phyloP scores from a whole-genome alignment of 2,797 vertebrate genomes.

The Sebastolobus alascanus region DNA sequence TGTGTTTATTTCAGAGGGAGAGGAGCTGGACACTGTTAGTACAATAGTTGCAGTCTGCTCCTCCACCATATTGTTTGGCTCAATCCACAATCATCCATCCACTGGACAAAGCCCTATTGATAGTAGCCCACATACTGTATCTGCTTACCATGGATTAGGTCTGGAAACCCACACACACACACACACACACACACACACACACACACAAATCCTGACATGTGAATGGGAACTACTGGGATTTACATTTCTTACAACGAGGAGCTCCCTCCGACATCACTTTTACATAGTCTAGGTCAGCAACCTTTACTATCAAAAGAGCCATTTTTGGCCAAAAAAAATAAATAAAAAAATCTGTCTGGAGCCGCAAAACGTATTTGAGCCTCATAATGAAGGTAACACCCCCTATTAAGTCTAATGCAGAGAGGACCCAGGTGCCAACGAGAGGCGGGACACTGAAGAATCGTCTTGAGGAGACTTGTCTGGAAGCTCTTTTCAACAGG shows the following conservation, averaged over 20 bases:
- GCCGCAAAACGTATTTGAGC: too few species aligned
- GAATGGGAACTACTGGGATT: constrained; percentile 40
- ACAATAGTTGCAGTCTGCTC: constrained; percentile 40
- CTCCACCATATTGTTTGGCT: constrained; percentile 31
- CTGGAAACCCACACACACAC: constrained; percentile 15
- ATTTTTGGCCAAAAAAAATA: too few species aligned
- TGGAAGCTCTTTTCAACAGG: too few species aligned
- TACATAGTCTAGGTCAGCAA: background rate
- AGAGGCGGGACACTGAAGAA: too few species aligned
- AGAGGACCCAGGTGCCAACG: too few species aligned
- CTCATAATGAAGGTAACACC: too few species aligned
- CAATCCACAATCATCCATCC: constrained; percentile 12
- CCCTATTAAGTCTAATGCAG: too few species aligned
- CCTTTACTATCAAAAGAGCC: too few species aligned
- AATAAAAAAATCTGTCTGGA: too few species aligned
- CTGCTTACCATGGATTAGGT: constrained; percentile 59
- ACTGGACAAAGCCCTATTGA: constrained; percentile 70
- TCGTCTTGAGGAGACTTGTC: too few species aligned
- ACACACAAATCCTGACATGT: constrained; percentile 34
- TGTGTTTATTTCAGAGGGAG: constrained; percentile 2
- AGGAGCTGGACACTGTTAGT: background rate
- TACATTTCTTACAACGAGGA: constrained; percentile 2
- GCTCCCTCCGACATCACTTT: background rate
- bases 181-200: constrained; percentile 7
- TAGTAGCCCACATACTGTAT: constrained; percentile 42